Base-by-base conservation (phyloP, 2,797 vertebrate genomes). In the Chiloscyllium punctatum region DNA sequence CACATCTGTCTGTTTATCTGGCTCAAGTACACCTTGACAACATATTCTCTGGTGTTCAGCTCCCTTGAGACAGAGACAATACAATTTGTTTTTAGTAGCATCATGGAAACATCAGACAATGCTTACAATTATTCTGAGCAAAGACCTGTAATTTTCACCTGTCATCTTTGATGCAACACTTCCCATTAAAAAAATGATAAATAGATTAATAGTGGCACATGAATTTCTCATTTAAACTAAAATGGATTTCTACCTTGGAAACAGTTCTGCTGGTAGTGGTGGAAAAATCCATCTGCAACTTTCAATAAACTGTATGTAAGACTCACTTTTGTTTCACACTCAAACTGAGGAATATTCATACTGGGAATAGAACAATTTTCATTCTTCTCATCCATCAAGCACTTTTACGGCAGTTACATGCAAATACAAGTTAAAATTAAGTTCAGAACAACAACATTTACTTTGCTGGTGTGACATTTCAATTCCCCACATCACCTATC, bases 1-100 rank as follows among this genome's bases (percentile, higher is more conserved):
- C 66, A 92, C 62, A 92, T 92, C 90, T 69, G 90, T 92, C 90
- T 23, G 37, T 92, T 92, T 69, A 57, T 57, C 88, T 66, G 90
- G 66, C 82, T 84, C 25, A 7, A 74, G 37, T 48, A n/a, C 71
- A 74, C 71, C 71, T 53, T 95, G 51, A 48, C 57, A 66, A 66
- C 57, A 33, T 91, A 66, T 66, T 66, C 88, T 33, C 18, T 33
- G 66, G 57, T 15, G 16, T 51, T 53, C 94, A 95, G 5, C 51
- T 74, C 94, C 71, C 71, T 33, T 1, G 48, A 95, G 94, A 33
- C 25, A 72, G 68, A 94, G 37, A 77, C 91, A 94, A 53, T 77
- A 4, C 33, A 77, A 33, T 95, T 95, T 51, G 71, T 33, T 74
- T 91, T 23, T 53, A 23, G 94, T 77, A 94, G 51, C 25, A 77